Conservation (phyloP, 2,797 vertebrate species). For the Momotus momota region DNA sequence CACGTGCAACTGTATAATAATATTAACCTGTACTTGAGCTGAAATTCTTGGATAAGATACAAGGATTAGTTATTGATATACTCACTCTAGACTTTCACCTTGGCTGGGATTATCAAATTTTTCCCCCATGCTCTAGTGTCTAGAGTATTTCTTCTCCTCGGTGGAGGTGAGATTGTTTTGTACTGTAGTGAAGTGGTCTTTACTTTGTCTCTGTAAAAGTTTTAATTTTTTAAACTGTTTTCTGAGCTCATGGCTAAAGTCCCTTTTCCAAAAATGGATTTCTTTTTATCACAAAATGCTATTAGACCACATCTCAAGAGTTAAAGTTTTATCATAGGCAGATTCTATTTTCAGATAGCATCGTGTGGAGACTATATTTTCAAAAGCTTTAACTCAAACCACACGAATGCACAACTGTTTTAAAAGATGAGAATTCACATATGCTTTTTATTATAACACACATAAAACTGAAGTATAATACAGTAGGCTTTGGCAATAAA, state of each 20-base stretch:
- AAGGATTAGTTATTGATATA: neutral
- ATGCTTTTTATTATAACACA: conserved; percentile 77
- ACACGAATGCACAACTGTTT: conserved; percentile 71
- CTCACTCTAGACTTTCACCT: neutral
- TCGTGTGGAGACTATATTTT: conserved; percentile 68
- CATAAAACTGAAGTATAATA: conserved; percentile 71
- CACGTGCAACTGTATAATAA: neutral
- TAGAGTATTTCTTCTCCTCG: neutral
- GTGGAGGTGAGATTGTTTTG: neutral
- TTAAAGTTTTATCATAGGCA: conserved; percentile 72
- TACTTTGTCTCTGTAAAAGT: conserved; percentile 31
- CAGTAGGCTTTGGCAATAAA: conserved; percentile 74
- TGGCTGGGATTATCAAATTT: neutral
- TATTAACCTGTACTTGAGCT: neutral
- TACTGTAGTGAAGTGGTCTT: neutral
- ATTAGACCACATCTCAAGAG: conserved; percentile 70
- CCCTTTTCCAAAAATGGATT: conserved; percentile 33
- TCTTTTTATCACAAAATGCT: conserved; percentile 57
- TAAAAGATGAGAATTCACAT: conserved; percentile 75
- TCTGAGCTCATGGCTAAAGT: conserved; percentile 26
- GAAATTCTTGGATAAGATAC: neutral
- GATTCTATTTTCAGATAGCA: conserved; percentile 75
- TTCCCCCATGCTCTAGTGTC: neutral
- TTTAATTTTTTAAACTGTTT: conserved; percentile 13
- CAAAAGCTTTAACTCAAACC: conserved; percentile 79